Evolutionary conservation across 1,140 invertebrate genomes (phyloP).

Genomic region (Drusus annulatus): DNA sequence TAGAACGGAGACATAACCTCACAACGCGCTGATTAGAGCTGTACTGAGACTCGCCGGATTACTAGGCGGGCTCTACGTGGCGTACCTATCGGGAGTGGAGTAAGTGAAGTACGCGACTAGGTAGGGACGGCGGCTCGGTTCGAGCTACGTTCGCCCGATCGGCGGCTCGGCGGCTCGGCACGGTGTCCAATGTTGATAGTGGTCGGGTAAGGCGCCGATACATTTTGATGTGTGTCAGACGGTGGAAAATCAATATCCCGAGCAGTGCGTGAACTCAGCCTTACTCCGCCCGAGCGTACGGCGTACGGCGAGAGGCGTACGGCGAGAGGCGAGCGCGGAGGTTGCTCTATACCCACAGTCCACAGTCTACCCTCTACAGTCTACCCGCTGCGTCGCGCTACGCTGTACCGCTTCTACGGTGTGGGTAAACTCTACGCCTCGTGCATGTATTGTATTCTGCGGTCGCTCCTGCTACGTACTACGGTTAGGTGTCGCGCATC

Average conservation of each 20-base stretch:
- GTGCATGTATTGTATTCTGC: too few relatives aligned
- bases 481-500: too few relatives aligned
- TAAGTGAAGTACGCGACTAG: not conserved
- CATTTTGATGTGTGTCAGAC: slow-evolving; percentile 43
- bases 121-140: not conserved
- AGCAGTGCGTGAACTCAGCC: slow-evolving; percentile 2
- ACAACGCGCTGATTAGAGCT: not conserved
- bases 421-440: too few relatives aligned
- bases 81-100: not conserved
- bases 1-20: not conserved
- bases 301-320: too few relatives aligned
- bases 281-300: not conserved
- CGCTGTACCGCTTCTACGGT: too few relatives aligned
- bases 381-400: too few relatives aligned
- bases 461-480: too few relatives aligned
- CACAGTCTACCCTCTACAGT: too few relatives aligned
- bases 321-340: too few relatives aligned
- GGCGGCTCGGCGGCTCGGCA: not conserved
- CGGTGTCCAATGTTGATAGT: not conserved
- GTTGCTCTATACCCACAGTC: too few relatives aligned
- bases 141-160: not conserved
- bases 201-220: slow-evolving; percentile 1
- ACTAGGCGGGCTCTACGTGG: slow-evolving; percentile 12
- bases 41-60: not conserved
- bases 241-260: not conserved